Percentiles rank a stretch among this genome's conserved stretches.
phyloP scores from a whole-genome alignment of 1,140 invertebrate genomes.

The Thaumetopoea pityocampa region DNA sequence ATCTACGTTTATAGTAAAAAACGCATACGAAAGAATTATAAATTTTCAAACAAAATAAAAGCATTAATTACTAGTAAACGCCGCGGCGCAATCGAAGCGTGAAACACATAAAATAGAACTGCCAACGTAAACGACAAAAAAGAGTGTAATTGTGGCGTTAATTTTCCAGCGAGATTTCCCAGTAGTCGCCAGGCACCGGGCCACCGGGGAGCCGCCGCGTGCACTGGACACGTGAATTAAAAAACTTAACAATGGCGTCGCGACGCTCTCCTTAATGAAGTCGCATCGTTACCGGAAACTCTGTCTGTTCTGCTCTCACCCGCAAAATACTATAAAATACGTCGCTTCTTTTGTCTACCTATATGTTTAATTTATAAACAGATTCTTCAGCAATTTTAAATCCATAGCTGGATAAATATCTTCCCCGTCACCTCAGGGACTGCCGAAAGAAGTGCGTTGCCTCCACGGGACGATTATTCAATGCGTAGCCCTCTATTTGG shows the following conservation, averaged over 20 bases:
- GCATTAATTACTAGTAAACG: conserved; percentile 59
- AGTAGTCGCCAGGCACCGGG: conserved; percentile 47
- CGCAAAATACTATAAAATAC: too few relatives aligned
- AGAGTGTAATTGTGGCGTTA: conserved; percentile 61
- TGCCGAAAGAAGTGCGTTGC: too few relatives aligned
- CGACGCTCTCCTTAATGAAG: conserved; percentile 65
- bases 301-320: too few relatives aligned
- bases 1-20: too few relatives aligned
- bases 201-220: conserved; percentile 58
- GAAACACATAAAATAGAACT: conserved; percentile 69
- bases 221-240: conserved; percentile 73
- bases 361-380: too few relatives aligned
- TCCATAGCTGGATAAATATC: too few relatives aligned
- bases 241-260: conserved; percentile 69
- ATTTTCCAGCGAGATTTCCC: conserved; percentile 72
- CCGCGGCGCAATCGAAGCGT: conserved; percentile 58
- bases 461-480: too few relatives aligned
- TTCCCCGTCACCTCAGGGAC: too few relatives aligned
- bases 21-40: conserved; percentile 13
- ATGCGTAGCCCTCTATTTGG: too few relatives aligned
- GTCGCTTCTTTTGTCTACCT: too few relatives aligned
- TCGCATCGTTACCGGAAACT: conserved; percentile 30
- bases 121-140: conserved; percentile 57
- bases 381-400: too few relatives aligned
- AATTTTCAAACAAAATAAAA: conserved; percentile 38